These are phyloP conservation scores for Fundulus diaphanus DNA, from an alignment of 2,797 vertebrate genomes.

Conservation along the genomic window DNA sequence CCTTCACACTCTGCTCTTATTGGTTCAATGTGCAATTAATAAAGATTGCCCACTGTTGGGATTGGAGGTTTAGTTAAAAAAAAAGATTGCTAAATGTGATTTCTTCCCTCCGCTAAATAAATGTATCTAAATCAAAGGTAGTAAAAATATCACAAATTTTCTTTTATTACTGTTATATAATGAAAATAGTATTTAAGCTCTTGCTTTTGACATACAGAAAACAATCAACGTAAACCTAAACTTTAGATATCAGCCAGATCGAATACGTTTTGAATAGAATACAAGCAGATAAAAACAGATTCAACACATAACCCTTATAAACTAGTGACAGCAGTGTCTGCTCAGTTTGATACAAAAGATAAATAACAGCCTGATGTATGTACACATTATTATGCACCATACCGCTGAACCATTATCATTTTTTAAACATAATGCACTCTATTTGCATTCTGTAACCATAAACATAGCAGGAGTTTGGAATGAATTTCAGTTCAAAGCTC, in stretches of 20 bases:
- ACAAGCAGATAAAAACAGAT: constrained; percentile 15
- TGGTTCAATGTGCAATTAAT: too few relatives aligned
- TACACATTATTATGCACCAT: background rate
- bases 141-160: too few relatives aligned
- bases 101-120: background rate
- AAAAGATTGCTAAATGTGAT: background rate
- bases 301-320: constrained; percentile 16
- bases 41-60: too few relatives aligned
- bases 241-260: background rate
- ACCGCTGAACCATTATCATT: constrained; percentile 18
- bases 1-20: too few relatives aligned
- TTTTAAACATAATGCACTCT: constrained; percentile 1
- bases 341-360: constrained; percentile 27
- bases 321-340: constrained; percentile 15
- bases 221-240: background rate
- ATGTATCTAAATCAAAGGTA: too few relatives aligned
- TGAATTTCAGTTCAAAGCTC: constrained; percentile 17
- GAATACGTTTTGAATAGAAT: constrained; percentile 5
- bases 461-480: constrained; percentile 10
- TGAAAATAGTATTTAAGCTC: background rate
- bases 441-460: constrained; percentile 12
- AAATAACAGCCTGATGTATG: constrained; percentile 30
- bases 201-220: background rate
- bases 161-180: background rate
- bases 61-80: background rate